Evolutionary conservation across 2,888 invertebrate species (phyloP), one percentile per base, ranked within the genome.

Genomic region (Drosophila stalkeri): DNA sequence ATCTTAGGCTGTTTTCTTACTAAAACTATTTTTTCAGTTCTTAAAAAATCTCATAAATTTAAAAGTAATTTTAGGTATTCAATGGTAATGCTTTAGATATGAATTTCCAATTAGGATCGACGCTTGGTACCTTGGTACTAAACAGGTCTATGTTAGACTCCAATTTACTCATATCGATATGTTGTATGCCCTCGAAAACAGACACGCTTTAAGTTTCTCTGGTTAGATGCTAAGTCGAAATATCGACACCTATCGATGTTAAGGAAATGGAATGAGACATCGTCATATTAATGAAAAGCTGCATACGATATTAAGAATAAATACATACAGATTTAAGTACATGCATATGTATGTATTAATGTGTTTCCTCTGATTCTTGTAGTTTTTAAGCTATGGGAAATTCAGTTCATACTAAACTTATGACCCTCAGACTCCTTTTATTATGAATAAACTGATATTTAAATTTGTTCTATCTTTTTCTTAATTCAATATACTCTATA

Each of bases 281-380:
- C 33, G 31, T 51, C 49, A 51, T 33, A 49, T n/a, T 11, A 31
- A n/a, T 49, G n/a, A 47, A 27, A 31, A 47, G 27, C 47, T 47
- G 31, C 49, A 49, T 49, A 49, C 49, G 27, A 49, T 49, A 49
- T 49, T 12, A 31, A 51, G 49, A 51, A 51, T 31, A 12, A 18
- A 12, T 31, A 33, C 31, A 51, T 51, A 51, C 49, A 33, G 31
- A 31, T 6, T 3, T 27, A 16, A 12, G 6, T 12, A 20, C 44
- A 7, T 44, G 14, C 44, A 12, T 44, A 12, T 46, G 46, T 47
- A 51, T 33, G 33, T 51, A 51, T 33, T 33, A 12, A 31, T 27
- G 1, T n/a, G 27, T 31, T 23, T n/a, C 7, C 47, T n/a, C 27
- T 9, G n/a, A 3, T 12, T 49, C 3, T 31, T 11, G 11, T 49